Evolutionary conservation across 2,113 vertebrate species (phyloP), one percentile per base, ranked within the genome.

Genomic region (Thymallus thymallus): DNA sequence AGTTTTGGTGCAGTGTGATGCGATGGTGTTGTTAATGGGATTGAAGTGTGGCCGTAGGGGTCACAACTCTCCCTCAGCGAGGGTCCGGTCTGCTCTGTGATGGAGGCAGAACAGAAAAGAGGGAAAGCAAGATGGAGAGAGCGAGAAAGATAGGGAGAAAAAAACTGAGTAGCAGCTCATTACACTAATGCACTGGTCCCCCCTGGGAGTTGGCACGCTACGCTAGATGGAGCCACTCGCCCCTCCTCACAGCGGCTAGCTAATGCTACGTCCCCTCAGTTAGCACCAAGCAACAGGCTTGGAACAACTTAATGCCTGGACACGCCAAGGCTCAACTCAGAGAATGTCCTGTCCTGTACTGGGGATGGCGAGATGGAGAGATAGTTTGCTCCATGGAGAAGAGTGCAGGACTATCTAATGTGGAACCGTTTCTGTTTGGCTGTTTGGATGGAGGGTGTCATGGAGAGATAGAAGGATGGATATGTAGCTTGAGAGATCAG

Each of bases 121-220:
- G 4, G 20, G 30, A 14, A 20, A 45, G 24, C 35, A 46, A 46
- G 24, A 45, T 41, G 22, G 67, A 23, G 45, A n/a, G 22, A 7
- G 45, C 26, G 46, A 55, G 23, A 16, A 9, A 24, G 5, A 48
- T 20, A 64, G 24, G 5, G 22, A 41, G n/a, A 35, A 51, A 62
- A 45, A 58, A 4, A 48, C 35, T 13, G 16, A n/a, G 74, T 81
- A 81, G 82, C 74, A 86, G 88, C 88, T 91, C 88, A 90, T 91
- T 92, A 90, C 89, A 84, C 90, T 92, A 91, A 92, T 91, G 89
- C 87, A 90, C 84, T 67, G 78, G 78, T 88, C 83, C 51, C 85
- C 85, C 81, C 6, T 48, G 88, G 85, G 90, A 87, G 83, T 82
- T 89, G 90, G 80, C 82, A 84, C 69, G 81, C 80, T 75, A 84